Evolutionary conservation across 2,797 vertebrate genomes (phyloP).

Genomic region (Pteropus rufus): DNA sequence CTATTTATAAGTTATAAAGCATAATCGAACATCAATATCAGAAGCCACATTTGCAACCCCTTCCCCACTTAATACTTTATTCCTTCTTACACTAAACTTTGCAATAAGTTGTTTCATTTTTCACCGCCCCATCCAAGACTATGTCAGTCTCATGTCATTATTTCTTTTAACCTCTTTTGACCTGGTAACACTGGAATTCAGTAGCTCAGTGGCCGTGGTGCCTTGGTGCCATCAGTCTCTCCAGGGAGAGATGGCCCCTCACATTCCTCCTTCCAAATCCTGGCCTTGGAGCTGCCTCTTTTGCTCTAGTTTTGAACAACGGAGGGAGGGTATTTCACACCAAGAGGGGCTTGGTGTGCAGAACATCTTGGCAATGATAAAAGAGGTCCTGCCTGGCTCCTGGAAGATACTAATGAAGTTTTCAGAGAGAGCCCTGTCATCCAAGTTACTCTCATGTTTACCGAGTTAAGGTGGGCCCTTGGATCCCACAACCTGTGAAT

Average conservation of each 20-base stretch:
- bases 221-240: no score
- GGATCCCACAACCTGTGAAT: not conserved
- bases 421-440: not conserved
- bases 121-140: not conserved
- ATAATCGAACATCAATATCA: not conserved
- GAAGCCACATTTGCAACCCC: not conserved
- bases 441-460: not conserved
- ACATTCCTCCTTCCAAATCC: not conserved
- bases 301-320: not conserved
- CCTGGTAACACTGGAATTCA: not conserved
- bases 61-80: not conserved
- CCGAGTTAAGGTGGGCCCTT: not conserved
- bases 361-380: not conserved
- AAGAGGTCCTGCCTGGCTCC: not conserved
- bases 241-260: not conserved
- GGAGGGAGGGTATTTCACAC: not conserved
- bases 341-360: not conserved
- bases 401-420: not conserved
- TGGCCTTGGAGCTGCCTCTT: not conserved
- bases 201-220: not conserved
- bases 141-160: not conserved
- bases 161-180: not conserved
- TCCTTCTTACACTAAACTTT: not conserved
- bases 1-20: constrained; percentile 48
- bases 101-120: not conserved